Evolutionary conservation across 1,140 invertebrate genomes (phyloP), one percentile per base, ranked within the genome.

Genomic region (Pachypeltis micranthus): DNA sequence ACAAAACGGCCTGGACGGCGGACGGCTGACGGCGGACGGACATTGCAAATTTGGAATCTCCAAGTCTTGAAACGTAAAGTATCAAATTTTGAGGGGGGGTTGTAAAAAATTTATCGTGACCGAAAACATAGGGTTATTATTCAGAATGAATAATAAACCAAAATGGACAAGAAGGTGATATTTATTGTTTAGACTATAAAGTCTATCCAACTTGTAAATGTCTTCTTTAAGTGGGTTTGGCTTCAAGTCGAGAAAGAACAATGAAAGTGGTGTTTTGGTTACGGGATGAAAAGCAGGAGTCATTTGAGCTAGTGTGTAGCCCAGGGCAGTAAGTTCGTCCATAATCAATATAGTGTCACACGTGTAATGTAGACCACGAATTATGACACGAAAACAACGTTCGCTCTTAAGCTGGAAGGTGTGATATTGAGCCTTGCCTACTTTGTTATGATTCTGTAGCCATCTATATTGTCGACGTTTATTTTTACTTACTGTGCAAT

Each of bases 181-280:
- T 54, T 54, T 54, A n/a, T 10, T 23, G 23, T 10, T 21, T 21
- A 7, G 7, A 54, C 23, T 7, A 21, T 54, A 54, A 7, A 54
- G 47, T 21, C 47, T 54, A 21, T 14, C 21, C 4, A 54, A 21
- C 4, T 54, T 54, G 47, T 54, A 54, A 12, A 54, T 54, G 21
- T 14, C 21, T 54, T 14, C 14, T 10, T 54, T 54, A 23, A 10
- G 7, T n/a, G 47, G 47, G 7, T 54, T 7, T 21, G 47, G 47
- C 47, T 54, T 54, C 4, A 54, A 21, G 21, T 54, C 47, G 21
- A 54, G 47, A 54, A 54, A 54, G 21, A 54, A 54, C 21, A 54
- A 23, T 54, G 47, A 23, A 10, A 54, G 21, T n/a, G 7, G 7
- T 12, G 7, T 54, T 23, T 54, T 54, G 4, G 47, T n/a, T 4